Evolutionary conservation across 2,113 vertebrate genomes (phyloP).

Genomic region (Dipodomys ordii): DNA sequence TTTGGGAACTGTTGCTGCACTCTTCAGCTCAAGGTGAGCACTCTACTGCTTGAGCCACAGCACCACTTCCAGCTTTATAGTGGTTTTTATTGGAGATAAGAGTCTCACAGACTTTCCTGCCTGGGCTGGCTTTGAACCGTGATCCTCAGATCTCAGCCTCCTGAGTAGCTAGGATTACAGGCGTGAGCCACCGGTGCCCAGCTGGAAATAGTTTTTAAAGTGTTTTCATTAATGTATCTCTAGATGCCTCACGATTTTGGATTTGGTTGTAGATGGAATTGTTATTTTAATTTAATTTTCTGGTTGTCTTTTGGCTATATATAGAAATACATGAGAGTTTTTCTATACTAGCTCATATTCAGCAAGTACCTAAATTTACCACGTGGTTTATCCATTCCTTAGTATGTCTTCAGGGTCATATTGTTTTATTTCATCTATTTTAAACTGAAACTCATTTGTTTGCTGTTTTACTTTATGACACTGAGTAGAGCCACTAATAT

Average conservation of each 20-base stretch:
- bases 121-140: too few species aligned
- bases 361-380: background rate
- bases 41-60: too few species aligned
- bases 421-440: background rate
- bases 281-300: background rate
- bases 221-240: background rate
- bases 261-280: background rate
- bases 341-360: constrained; percentile 18
- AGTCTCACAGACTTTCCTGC: too few species aligned
- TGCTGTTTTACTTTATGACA: background rate
- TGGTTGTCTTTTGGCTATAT: background rate
- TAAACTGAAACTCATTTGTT: background rate
- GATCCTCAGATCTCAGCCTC: too few species aligned
- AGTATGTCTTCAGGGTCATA: background rate
- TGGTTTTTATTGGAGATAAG: too few species aligned
- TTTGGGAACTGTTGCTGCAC: too few species aligned
- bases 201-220: background rate
- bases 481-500: background rate
- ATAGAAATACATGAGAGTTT: background rate
- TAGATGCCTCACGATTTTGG: background rate
- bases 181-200: too few species aligned
- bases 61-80: too few species aligned
- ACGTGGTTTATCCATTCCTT: background rate
- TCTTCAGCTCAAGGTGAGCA: too few species aligned
- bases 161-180: too few species aligned